Base-by-base conservation (phyloP, 2,888 invertebrate species). In the Acronicta aceris region DNA sequence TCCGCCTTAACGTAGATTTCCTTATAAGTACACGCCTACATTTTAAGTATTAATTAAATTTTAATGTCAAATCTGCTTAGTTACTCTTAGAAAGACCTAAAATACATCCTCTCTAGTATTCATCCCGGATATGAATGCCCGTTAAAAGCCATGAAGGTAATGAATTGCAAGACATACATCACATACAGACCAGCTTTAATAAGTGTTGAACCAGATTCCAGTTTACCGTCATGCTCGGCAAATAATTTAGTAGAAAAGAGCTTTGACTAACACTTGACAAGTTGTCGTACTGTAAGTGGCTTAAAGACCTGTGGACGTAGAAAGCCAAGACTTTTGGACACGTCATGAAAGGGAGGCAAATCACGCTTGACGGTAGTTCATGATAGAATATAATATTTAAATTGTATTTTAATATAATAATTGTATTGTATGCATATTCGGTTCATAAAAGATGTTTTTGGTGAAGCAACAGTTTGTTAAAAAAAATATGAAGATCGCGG, bases 121-220 rank as follows among this genome's bases (percentile, higher is more conserved):
- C 46, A 59, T 36, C 13, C 1, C 17, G 25, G 10, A 38, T 13
- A 38, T 51, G 59, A 55, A 41, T 71, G 48, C 48, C 33, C 40
- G 13, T 9, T 59, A 45, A 63, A 43, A 46, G 41, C 54, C 8
- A 71, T 51, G 47, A 13, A 43, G 12, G 47, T 51, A 59, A 55
- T 43, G 33, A 48, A 49, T 42, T 49, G 25, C 33, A 40, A 41
- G 12, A 43, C 25, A 41, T 54, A 30, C 27, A 43, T 51, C 51
- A 40, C 17, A 15, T 7, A 55, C 49, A 38, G 50, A 59, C 59
- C 50, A 38, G 41, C 41, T 42, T 38, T 40, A 21, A 30, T 54
- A 38, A 45, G 41, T 65, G 41, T 57, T 25, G 48, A 52, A 53
- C 40, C 33, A 65, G 50, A 52, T 63, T 55, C 15, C 25, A 42